Percentiles rank a stretch among this genome's conserved stretches.
Conservation (phyloP, 1,140 invertebrate species). For the Leptoteleia sp. region DNA sequence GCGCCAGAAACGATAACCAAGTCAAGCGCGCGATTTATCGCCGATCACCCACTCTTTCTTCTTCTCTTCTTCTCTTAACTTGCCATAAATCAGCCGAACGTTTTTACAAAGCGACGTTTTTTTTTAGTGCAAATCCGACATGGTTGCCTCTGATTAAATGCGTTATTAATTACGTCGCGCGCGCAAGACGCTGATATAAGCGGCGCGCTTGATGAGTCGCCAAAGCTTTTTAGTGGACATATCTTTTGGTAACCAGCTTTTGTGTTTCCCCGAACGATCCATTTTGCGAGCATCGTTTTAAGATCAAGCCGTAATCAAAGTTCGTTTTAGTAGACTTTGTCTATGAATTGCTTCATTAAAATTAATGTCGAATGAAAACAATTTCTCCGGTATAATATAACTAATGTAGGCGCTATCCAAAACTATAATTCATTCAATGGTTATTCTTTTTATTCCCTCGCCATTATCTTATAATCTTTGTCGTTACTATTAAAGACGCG, state of each 20-base stretch:
- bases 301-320: slow-evolving; percentile 26
- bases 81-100: slow-evolving; percentile 75
- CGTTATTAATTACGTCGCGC: slow-evolving; percentile 77
- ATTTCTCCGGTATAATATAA: not conserved
- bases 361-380: not conserved
- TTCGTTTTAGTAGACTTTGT: not conserved
- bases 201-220: slow-evolving; percentile 69
- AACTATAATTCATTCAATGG: not conserved
- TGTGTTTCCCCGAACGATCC: slow-evolving; percentile 27
- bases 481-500: no score
- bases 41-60: slow-evolving; percentile 69
- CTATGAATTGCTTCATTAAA: slow-evolving; percentile 11
- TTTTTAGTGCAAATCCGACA: slow-evolving; percentile 67
- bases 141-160: slow-evolving; percentile 74
- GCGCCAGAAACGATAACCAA: slow-evolving; percentile 74
- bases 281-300: slow-evolving; percentile 40
- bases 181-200: slow-evolving; percentile 73
- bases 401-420: not conserved
- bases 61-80: slow-evolving; percentile 61
- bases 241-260: slow-evolving; percentile 59
- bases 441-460: no score
- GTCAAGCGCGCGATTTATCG: slow-evolving; percentile 76
- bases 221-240: slow-evolving; percentile 67
- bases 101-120: slow-evolving; percentile 71
- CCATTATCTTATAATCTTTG: no score